Evolutionary conservation across 2,797 vertebrate genomes (phyloP).

Genomic region (Emydoidea blandingii): DNA sequence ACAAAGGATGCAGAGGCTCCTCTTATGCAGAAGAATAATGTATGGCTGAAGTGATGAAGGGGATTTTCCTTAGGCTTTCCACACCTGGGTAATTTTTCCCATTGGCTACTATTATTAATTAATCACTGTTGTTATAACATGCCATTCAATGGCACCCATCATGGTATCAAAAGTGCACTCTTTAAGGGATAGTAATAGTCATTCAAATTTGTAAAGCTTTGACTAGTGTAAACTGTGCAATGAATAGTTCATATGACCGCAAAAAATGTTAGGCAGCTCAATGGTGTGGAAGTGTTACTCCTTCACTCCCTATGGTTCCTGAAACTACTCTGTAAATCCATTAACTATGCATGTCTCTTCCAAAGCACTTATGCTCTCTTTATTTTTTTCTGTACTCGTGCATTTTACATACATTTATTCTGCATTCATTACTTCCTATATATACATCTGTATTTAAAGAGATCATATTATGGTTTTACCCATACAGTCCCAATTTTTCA

Average conservation of each 20-base stretch:
- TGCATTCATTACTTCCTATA: not conserved
- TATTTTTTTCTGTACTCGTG: constrained; percentile 22
- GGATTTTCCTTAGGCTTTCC: not conserved
- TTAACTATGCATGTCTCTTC: constrained; percentile 58
- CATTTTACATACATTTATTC: not conserved
- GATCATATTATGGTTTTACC: not conserved
- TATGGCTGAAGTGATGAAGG: not conserved
- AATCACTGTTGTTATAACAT: not conserved
- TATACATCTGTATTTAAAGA: not conserved
- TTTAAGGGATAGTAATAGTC: constrained; percentile 10
- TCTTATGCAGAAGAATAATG: not conserved
- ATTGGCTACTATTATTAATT: not conserved
- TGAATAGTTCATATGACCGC: constrained; percentile 50
- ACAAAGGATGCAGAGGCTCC: rapidly evolving
- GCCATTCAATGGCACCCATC: not conserved
- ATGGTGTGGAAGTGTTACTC: constrained; percentile 53
- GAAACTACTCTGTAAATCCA: constrained; percentile 44
- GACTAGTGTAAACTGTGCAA: constrained; percentile 57
- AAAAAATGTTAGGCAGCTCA: constrained; percentile 57
- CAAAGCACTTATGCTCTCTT: constrained; percentile 60
- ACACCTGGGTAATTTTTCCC: not conserved
- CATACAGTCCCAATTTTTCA: not conserved
- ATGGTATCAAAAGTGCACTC: not conserved
- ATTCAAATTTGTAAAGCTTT: constrained; percentile 45
- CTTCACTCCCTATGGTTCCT: constrained; percentile 54